Conservation (phyloP, 2,888 invertebrate species). For the Acanthosepion lycidas region DNA sequence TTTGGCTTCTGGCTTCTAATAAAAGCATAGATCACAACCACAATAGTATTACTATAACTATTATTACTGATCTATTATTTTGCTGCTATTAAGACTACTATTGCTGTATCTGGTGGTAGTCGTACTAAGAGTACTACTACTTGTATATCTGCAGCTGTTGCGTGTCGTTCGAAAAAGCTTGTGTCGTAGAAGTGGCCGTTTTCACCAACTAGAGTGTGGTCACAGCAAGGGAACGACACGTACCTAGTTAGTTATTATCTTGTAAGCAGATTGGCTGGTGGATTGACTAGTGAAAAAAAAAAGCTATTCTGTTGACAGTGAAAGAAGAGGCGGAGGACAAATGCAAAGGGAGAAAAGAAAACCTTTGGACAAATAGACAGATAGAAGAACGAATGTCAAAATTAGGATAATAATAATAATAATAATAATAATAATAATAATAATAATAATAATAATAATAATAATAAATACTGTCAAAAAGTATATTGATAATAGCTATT, state of each 20-base stretch:
- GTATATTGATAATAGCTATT: too few species aligned
- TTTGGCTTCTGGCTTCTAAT: too few species aligned
- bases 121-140: neutral
- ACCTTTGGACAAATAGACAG: too few species aligned
- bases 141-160: neutral
- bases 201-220: neutral
- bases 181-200: neutral
- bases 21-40: neutral
- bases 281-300: neutral
- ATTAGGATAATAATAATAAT: too few species aligned
- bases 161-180: neutral
- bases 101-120: neutral
- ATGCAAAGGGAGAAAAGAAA: neutral
- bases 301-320: neutral
- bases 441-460: too few species aligned
- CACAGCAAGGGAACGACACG: neutral
- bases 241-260: neutral
- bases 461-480: too few species aligned
- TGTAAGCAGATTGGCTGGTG: neutral
- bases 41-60: neutral
- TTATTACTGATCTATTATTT: neutral
- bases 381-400: too few species aligned
- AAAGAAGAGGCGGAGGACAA: neutral
- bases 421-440: too few species aligned
- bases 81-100: neutral